Evolutionary conservation across 2,113 vertebrate genomes (phyloP), one percentile per base, ranked within the genome.

Genomic region (Zosterops borbonicus): DNA sequence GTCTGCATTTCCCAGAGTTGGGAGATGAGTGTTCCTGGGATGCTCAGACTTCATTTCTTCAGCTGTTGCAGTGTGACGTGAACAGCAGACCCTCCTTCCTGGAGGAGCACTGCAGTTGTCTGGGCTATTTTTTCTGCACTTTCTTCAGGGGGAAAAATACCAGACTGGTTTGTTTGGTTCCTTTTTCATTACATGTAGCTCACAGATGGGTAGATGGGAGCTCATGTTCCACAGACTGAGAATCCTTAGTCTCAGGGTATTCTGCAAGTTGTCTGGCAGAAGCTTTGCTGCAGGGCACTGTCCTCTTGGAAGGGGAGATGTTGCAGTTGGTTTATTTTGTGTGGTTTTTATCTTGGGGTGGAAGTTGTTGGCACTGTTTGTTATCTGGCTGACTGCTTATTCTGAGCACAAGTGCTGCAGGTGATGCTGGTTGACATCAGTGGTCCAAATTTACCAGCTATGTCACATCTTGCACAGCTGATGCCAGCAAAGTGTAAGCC

Each of bases 341-440:
- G 71, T 81, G 41, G 56, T 3, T 49, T 49, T 86, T 91, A 5
- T 68, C 35, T 64, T 42, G 64, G 67, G 29, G 42, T 93, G 41
- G 63, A 83, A 83, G 31, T 73, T 52, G 39, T 42, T 94, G 92
- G 93, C 83, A 39, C 25, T 53, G 47, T 31, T 67, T 58, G 21
- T 79, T 81, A 20, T 56, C 56, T 92, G 88, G 25, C 68, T 84
- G 70, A 55, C 53, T 55, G 50, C 31, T n/a, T 20, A 24, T 64
- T 92, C 52, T 47, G 65, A 70, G 71, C 37, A 69, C 52, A 82
- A 95, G 62, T 75, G 70, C 68, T 85, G 69, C 68, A 81, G 80
- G 88, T 60, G 76, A 77, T 94, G 92, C 82, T 90, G 83, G 65
- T 86, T 94, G 88, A 79, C 56, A 81, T 86, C 84, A 70, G 52